These are phyloP conservation scores for Phyllopteryx taeniolatus DNA, from an alignment of 2,113 vertebrate species.

Conservation along the genomic window DNA sequence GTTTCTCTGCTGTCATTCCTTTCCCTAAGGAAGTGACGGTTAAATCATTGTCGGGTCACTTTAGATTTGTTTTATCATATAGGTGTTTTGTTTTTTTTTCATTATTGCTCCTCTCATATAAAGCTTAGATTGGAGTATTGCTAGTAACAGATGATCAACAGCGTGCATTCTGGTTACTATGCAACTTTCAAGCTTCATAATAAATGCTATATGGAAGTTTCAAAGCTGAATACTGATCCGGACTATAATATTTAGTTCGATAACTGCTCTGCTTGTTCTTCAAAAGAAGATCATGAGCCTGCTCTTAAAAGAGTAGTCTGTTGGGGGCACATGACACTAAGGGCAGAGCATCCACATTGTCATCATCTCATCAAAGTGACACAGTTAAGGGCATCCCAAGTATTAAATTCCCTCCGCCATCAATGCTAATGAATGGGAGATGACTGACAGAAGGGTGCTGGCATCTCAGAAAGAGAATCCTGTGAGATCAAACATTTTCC, in stretches of 20 bases:
- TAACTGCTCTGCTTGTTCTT: slow-evolving; percentile 14
- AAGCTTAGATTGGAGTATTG: slow-evolving; percentile 34
- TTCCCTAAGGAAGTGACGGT: slow-evolving; percentile 10
- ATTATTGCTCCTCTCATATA: slow-evolving; percentile 17
- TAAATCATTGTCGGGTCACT: slow-evolving; percentile 18
- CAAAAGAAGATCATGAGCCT: slow-evolving; percentile 27
- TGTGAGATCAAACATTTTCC: slow-evolving; percentile 5
- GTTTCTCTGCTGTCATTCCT: slow-evolving; percentile 30
- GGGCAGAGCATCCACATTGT: slow-evolving; percentile 3
- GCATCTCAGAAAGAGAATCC: slow-evolving; percentile 23
- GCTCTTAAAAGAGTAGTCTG: not conserved
- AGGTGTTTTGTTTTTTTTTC: not conserved
- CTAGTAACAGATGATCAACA: slow-evolving; percentile 56
- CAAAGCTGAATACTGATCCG: slow-evolving; percentile 15
- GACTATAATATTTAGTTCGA: slow-evolving; percentile 4
- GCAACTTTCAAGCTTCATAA: slow-evolving; percentile 54
- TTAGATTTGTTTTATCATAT: slow-evolving; percentile 6
- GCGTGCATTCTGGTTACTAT: slow-evolving; percentile 65
- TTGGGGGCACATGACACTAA: not conserved
- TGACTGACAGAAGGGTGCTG: not conserved
- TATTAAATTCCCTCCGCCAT: slow-evolving; percentile 1
- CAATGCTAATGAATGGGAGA: slow-evolving; percentile 21
- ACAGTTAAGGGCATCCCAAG: not conserved
- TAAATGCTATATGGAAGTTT: slow-evolving; percentile 31
- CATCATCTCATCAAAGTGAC: slow-evolving; percentile 6